Conservation (phyloP, 1,140 invertebrate genomes). For the Muscidifurax raptorellus region DNA sequence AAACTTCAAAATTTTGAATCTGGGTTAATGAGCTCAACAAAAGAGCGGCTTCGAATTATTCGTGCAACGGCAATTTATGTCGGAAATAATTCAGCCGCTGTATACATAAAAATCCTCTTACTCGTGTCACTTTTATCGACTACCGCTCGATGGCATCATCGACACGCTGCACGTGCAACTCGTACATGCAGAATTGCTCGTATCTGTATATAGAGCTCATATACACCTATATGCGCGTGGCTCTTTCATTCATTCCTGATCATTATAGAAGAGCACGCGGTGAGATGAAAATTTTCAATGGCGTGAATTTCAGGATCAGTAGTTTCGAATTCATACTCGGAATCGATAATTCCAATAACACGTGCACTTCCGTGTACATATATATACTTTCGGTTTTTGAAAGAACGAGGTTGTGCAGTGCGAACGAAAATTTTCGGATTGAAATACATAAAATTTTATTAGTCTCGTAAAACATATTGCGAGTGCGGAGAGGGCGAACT, state of each 20-base stretch:
- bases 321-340: background rate
- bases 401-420: too few relatives aligned
- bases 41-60: background rate
- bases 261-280: background rate
- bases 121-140: background rate
- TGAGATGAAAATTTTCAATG: background rate
- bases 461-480: background rate
- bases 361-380: too few relatives aligned
- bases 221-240: too few relatives aligned
- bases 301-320: background rate
- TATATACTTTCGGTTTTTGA: too few relatives aligned
- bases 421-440: background rate
- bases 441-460: constrained; percentile 2
- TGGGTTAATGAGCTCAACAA: background rate
- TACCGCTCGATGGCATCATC: background rate
- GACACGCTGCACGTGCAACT: too few relatives aligned
- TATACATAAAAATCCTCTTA: too few relatives aligned
- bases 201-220: background rate
- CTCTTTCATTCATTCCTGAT: background rate
- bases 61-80: background rate
- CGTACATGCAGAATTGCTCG: too few relatives aligned
- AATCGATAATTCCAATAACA: too few relatives aligned
- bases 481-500: too few relatives aligned
- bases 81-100: too few relatives aligned
- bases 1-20: background rate